A percentile compares a stretch with the other conserved stretches of the same genome.
phyloP scores from a whole-genome alignment of 2,113 vertebrate species.

The Lipophrys pholis region DNA sequence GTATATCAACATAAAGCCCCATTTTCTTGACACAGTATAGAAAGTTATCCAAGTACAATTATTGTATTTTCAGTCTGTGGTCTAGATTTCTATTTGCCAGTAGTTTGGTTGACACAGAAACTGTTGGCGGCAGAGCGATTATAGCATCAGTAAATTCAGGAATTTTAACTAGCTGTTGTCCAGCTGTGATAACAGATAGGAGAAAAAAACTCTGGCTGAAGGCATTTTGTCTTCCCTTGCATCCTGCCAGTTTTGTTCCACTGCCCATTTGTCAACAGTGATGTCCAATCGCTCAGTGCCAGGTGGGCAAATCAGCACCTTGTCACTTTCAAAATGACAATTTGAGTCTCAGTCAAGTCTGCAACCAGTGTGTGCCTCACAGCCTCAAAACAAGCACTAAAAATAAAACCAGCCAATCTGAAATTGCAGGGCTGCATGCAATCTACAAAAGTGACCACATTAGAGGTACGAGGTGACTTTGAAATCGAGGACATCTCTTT shows the following conservation, averaged over 20 bases:
- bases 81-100: no score
- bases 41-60: no score
- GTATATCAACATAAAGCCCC: no score
- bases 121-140: conserved; percentile 34
- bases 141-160: conserved; percentile 58
- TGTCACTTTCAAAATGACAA: conserved; percentile 86
- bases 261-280: conserved; percentile 89
- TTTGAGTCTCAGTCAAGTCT: conserved; percentile 83
- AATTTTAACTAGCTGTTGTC: conserved; percentile 79
- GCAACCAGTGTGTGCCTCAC: conserved; percentile 68
- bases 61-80: no score
- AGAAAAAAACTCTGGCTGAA: conserved; percentile 73
- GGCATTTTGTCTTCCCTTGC: conserved; percentile 86
- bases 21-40: conserved; percentile 13
- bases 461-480: conserved; percentile 59
- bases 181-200: conserved; percentile 80
- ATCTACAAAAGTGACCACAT: conserved; percentile 61
- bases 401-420: conserved; percentile 71
- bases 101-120: conserved; percentile 18
- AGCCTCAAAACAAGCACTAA: conserved; percentile 70
- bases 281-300: conserved; percentile 89
- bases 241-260: conserved; percentile 86
- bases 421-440: conserved; percentile 57
- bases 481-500: conserved; percentile 54
- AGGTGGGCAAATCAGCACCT: conserved; percentile 83